phyloP scores from a whole-genome alignment of 2,888 invertebrate species.

The Chymomyza procnemis region DNA sequence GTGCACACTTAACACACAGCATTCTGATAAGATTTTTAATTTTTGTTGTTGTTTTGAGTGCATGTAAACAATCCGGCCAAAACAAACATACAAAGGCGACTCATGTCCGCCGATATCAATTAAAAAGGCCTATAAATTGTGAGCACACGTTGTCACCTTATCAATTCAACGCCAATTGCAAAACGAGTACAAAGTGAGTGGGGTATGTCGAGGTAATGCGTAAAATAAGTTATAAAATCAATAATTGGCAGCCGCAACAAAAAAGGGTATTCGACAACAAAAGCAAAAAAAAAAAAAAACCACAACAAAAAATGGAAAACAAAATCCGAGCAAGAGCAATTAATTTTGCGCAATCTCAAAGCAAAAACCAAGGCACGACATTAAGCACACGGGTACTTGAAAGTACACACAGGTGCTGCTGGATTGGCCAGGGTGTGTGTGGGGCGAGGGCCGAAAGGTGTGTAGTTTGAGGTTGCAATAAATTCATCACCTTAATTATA shows the following conservation, averaged over 20 bases:
- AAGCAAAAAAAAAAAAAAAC: too few relatives aligned
- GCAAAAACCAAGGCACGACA: conserved; percentile 39
- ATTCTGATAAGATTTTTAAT: conserved; percentile 37
- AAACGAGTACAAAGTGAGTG: background rate
- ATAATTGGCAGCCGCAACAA: background rate
- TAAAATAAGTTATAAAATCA: conserved; percentile 3
- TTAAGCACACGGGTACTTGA: conserved; percentile 47
- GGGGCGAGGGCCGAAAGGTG: background rate
- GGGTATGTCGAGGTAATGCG: background rate
- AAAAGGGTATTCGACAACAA: background rate
- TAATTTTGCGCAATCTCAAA: conserved; percentile 28
- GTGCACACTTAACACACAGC: conserved; percentile 57
- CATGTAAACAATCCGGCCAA: conserved; percentile 34
- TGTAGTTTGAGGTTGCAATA: conserved; percentile 30
- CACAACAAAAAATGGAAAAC: conserved; percentile 15
- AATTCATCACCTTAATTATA: conserved; percentile 70
- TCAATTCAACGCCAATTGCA: conserved; percentile 34
- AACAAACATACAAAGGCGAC: background rate
- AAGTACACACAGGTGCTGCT: background rate
- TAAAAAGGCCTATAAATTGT: conserved; percentile 63
- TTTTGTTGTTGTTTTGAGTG: conserved; percentile 19
- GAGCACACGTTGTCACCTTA: conserved; percentile 49
- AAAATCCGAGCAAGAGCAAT: conserved; percentile 42
- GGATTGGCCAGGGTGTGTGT: background rate
- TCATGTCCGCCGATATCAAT: conserved; percentile 50